Conservation (phyloP, 1,140 invertebrate species). For the Diorhabda sublineata region DNA sequence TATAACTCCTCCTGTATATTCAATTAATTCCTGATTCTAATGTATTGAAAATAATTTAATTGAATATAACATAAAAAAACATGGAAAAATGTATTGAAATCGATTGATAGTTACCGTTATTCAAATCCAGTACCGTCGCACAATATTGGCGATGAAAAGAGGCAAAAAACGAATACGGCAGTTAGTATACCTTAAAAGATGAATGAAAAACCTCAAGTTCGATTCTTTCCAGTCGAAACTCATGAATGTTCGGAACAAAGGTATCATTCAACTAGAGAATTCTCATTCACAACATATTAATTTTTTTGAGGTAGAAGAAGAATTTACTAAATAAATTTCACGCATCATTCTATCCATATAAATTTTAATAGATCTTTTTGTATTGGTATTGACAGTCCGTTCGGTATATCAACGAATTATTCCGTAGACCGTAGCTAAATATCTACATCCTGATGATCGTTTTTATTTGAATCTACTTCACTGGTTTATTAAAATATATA, state of each 20-base stretch:
- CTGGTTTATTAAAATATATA: not conserved
- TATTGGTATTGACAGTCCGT: not conserved
- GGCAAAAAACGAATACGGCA: no score
- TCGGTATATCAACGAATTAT: not conserved
- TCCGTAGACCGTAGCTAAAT: not conserved
- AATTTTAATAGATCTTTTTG: conserved; percentile 3
- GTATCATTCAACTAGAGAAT: not conserved
- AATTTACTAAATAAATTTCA: conserved; percentile 3
- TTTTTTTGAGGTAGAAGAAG: not conserved
- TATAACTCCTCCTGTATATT: no score
- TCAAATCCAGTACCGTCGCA: no score
- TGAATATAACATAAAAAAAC: no score
- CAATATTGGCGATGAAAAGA: no score
- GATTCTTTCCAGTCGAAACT: not conserved
- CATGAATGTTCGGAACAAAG: not conserved
- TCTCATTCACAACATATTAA: conserved; percentile 2
- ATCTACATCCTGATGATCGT: not conserved
- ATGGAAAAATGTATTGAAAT: no score
- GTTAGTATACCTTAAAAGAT: not conserved
- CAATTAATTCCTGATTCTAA: no score
- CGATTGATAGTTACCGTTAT: no score
- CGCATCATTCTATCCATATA: conserved; percentile 2
- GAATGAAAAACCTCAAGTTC: not conserved
- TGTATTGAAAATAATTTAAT: no score
- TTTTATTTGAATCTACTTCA: conserved; percentile 1